Conservation (phyloP, 2,797 vertebrate genomes). For the Tinamus major region DNA sequence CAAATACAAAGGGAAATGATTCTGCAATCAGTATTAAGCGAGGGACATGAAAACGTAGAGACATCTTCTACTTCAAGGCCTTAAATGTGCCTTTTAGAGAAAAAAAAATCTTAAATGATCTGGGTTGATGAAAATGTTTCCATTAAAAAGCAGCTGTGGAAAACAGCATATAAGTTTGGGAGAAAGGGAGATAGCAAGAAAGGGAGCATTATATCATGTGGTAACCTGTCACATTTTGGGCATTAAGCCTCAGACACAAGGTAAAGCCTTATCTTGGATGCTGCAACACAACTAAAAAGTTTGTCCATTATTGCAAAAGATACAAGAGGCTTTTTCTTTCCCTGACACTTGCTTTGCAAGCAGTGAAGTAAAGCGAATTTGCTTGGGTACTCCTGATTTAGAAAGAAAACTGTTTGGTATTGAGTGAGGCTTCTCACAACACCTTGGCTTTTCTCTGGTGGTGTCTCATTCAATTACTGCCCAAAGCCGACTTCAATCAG, state of each 20-base stretch:
- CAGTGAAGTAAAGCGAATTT: slow-evolving; percentile 2
- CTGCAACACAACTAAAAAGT: background rate
- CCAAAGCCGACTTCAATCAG: slow-evolving; percentile 14
- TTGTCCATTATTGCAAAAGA: background rate
- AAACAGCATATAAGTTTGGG: background rate
- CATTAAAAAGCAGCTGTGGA: background rate
- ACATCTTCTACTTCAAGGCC: background rate
- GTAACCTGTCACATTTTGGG: background rate
- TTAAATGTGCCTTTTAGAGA: background rate
- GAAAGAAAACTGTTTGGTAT: background rate
- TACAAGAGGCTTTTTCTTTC: background rate
- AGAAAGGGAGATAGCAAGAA: background rate
- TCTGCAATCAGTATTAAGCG: rapidly evolving
- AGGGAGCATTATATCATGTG: background rate
- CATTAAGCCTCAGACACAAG: background rate
- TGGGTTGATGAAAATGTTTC: background rate
- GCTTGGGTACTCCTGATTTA: background rate
- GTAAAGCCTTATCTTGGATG: background rate
- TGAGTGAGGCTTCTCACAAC: background rate
- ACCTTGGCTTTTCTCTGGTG: background rate
- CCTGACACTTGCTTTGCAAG: background rate
- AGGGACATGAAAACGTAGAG: background rate
- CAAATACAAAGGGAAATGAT: background rate
- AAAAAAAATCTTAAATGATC: background rate
- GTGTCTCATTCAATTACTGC: background rate